phyloP scores from a whole-genome alignment of 2,797 vertebrate genomes.

The Uromys caudimaculatus region DNA sequence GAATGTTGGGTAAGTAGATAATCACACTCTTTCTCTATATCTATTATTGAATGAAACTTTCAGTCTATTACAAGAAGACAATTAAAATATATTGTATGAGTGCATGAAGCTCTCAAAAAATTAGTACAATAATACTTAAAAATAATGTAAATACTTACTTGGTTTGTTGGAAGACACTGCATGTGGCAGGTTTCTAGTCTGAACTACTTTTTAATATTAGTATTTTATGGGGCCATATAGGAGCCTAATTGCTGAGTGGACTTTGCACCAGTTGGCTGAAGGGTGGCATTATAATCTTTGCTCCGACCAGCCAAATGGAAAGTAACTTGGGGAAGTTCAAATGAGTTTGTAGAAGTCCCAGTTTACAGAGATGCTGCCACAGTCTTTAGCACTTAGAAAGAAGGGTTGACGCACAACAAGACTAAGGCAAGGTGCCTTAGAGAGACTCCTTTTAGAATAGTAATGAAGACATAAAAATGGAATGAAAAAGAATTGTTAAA shows the following conservation, averaged over 20 bases:
- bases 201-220: not conserved
- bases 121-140: not conserved
- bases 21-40: not conserved
- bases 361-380: not conserved
- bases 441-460: slow-evolving; percentile 91
- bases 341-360: not conserved
- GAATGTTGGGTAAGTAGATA: not conserved
- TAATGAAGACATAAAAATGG: slow-evolving; percentile 92
- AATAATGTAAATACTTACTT: not conserved
- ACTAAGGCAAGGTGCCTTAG: slow-evolving; percentile 69
- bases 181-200: not conserved
- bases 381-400: not conserved
- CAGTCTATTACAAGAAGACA: not conserved
- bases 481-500: slow-evolving; percentile 90
- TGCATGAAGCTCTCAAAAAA: not conserved
- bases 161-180: not conserved
- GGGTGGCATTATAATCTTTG: accelerated
- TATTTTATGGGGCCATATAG: not conserved
- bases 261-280: not conserved
- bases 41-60: not conserved
- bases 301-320: not conserved
- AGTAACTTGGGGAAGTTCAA: not conserved
- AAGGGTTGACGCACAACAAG: not conserved
- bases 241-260: not conserved
- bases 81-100: not conserved